A percentile compares a stretch with the other conserved stretches of the same genome.
These are phyloP conservation scores for Danio kyathit DNA, from an alignment of 2,797 vertebrate genomes.

Conservation along the genomic window DNA sequence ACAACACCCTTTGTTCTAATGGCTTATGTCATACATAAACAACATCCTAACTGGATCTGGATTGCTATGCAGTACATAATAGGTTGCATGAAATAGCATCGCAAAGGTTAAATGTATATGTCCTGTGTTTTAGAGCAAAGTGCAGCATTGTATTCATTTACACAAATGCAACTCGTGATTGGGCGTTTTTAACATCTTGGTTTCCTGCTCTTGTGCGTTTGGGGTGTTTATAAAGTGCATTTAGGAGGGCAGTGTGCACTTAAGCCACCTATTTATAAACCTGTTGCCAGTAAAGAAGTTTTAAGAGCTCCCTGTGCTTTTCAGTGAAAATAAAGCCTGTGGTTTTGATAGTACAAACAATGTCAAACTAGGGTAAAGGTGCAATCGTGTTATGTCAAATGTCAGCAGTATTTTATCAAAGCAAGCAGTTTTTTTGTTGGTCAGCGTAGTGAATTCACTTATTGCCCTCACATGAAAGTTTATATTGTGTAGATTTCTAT, in stretches of 20 bases:
- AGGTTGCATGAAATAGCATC: not conserved
- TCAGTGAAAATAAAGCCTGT: not conserved
- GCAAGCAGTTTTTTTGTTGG: no score
- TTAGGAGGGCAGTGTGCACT: no score
- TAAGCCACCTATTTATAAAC: not conserved
- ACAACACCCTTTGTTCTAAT: not conserved
- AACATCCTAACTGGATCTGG: not conserved
- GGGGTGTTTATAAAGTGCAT: not conserved
- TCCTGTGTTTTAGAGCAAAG: not conserved
- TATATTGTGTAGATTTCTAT: no score
- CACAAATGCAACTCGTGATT: not conserved
- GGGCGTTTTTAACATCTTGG: not conserved
- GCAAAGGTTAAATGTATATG: not conserved
- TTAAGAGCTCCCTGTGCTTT: not conserved
- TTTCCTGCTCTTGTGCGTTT: not conserved
- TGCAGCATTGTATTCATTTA: not conserved
- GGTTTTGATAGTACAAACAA: no score
- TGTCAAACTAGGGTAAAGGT: no score
- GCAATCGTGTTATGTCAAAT: no score
- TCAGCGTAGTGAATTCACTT: no score
- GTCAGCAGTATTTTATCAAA: no score
- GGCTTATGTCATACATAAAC: not conserved
- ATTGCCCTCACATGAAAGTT: no score
- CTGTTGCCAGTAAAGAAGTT: not conserved
- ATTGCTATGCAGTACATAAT: not conserved